Conservation (phyloP, 2,113 vertebrate species). For the Spea multiplicata region DNA sequence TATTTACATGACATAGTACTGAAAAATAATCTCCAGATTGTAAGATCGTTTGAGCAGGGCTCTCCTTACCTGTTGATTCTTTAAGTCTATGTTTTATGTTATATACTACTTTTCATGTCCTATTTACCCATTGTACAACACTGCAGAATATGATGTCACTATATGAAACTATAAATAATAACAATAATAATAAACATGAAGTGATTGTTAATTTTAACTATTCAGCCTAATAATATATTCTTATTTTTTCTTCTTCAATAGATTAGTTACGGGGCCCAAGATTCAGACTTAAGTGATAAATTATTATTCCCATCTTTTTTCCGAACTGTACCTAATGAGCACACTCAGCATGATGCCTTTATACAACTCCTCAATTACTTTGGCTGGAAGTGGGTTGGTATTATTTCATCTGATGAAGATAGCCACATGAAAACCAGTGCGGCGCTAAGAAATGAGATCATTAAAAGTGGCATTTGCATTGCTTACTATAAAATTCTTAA, state of each 20-base stretch:
- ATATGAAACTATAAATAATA: too few relatives aligned
- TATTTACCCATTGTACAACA: too few relatives aligned
- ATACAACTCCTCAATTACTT: constrained; percentile 30
- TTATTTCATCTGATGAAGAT: constrained; percentile 27
- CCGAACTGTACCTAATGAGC: constrained; percentile 21
- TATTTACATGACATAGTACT: too few relatives aligned
- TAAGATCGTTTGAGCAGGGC: too few relatives aligned
- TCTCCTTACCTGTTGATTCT: too few relatives aligned
- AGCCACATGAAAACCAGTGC: not conserved
- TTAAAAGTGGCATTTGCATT: constrained; percentile 25
- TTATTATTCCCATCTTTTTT: constrained; percentile 16
- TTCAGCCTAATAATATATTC: not conserved
- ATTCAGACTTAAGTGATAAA: constrained; percentile 22
- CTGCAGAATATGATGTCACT: too few relatives aligned
- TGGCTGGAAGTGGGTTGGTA: constrained; percentile 37
- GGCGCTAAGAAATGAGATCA: not conserved
- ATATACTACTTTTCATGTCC: too few relatives aligned
- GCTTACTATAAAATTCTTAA: constrained; percentile 15
- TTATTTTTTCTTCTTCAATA: not conserved
- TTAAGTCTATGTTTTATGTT: too few relatives aligned
- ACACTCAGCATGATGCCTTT: constrained; percentile 1
- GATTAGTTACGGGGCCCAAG: constrained; percentile 39
- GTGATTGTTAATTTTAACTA: not conserved
- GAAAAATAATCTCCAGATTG: too few relatives aligned
- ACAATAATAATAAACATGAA: too few relatives aligned